Evolutionary conservation across 2,113 vertebrate species (phyloP).

Genomic region (Tursiops truncatus): DNA sequence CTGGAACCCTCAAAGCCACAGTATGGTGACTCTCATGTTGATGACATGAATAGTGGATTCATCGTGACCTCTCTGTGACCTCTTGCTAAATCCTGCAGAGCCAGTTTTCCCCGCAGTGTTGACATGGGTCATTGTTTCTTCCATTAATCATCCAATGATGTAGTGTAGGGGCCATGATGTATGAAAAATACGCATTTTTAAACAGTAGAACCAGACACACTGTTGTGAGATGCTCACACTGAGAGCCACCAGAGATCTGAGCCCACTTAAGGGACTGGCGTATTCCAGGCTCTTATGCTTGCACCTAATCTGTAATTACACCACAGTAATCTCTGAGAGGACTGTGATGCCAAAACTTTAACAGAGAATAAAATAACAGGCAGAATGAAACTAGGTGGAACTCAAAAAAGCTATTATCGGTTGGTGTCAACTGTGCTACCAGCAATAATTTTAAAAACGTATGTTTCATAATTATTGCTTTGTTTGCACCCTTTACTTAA

Average conservation of each 20-base stretch:
- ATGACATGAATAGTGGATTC: neutral
- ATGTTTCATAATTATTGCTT: neutral
- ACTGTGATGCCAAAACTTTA: neutral
- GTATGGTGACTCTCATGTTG: too few species aligned
- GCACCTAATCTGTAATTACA: neutral
- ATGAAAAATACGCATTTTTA: neutral
- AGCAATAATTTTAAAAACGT: neutral
- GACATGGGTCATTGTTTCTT: neutral
- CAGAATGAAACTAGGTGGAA: neutral
- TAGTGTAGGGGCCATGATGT: neutral
- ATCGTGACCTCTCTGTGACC: neutral
- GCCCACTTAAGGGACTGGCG: neutral
- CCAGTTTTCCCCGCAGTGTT: neutral
- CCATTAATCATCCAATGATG: neutral
- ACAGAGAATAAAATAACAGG: neutral
- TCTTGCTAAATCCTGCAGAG: neutral
- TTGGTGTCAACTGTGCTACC: neutral
- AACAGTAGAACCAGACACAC: neutral
- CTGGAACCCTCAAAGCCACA: neutral
- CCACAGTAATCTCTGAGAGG: neutral
- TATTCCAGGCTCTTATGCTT: neutral
- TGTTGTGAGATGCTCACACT: neutral
- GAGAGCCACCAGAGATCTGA: neutral
- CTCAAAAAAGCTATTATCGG: neutral
- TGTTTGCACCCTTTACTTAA: neutral